Evolutionary conservation across 2,888 invertebrate genomes (phyloP), one percentile per base, ranked within the genome.

Genomic region (Limnephilus marmoratus): DNA sequence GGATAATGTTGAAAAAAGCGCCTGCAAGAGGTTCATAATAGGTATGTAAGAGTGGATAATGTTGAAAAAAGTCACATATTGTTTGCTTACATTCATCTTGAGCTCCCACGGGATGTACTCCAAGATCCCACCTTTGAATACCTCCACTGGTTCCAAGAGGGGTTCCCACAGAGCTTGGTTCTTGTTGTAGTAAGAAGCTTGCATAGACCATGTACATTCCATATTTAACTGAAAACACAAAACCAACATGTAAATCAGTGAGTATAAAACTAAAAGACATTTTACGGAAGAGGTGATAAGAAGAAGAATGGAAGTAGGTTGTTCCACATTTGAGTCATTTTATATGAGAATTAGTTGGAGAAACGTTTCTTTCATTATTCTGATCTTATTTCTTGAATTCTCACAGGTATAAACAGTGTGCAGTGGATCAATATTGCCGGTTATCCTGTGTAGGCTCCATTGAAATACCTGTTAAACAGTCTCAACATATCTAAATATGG

Each of bases 111-210:
- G 98, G 31, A 97, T 96, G 93, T 97, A 97, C 92, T 96, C 96
- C 93, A 96, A 95, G 92, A 96, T 96, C 90, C 95, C 95, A 85
- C 96, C 96, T 94, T 97, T 97, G 1, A 97, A 96, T 15, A 96
- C 96, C 95, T 98, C 98, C 12, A 99, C 97, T 0, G 99, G 98
- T 95, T 99, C 99, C 37, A 99, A 97, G 1, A 99, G 96, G 0
- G 99, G 99, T 95, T 99, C 99, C 99, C 99, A 99, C 81, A 99
- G 96, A 15, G 99, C 99, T 93, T 99, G 96, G 11, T 97, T 96
- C 94, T 98, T 98, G 95, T 99, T 99, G 95, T 98, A 99, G 95
- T 99, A 99, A 7, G 98, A 98, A 96, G 99, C 97, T 95, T 98
- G 97, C 94, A 99, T 95, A 1, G 97, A 97, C 95, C 98, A 96